Evolutionary conservation across 2,113 vertebrate genomes (phyloP).

Genomic region (Genyomyrus donnyi): DNA sequence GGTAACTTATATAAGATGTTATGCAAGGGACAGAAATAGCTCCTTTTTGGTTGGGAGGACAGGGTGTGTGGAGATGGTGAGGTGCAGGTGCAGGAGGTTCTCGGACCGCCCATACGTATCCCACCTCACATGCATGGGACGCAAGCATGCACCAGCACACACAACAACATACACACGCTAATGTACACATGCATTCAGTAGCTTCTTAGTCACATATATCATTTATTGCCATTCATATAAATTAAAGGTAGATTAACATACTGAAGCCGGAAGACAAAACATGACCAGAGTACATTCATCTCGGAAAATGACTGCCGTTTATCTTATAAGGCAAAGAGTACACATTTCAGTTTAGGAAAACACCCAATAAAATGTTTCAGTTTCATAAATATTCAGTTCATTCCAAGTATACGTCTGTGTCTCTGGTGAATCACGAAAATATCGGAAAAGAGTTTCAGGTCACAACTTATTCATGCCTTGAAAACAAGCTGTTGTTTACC

Average conservation of each 20-base stretch:
- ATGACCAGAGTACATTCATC: background rate
- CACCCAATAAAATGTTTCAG: background rate
- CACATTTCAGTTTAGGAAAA: background rate
- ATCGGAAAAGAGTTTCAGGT: background rate
- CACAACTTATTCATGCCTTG: background rate
- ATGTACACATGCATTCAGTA: background rate
- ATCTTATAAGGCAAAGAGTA: background rate
- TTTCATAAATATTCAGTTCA: background rate
- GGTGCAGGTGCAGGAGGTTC: background rate
- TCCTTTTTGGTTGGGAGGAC: background rate
- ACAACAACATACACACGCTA: background rate
- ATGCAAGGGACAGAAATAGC: constrained; percentile 23
- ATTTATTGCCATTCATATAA: background rate
- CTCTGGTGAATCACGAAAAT: background rate
- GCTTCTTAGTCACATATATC: background rate
- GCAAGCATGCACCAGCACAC: background rate
- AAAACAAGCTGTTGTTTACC: constrained; percentile 7
- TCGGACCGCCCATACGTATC: background rate
- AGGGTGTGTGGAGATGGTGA: background rate
- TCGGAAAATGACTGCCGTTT: background rate
- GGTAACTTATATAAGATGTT: constrained; percentile 24
- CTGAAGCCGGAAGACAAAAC: background rate
- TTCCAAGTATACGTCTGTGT: background rate
- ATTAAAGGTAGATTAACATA: background rate
- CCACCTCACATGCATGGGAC: background rate